Base-by-base conservation (phyloP, 2,888 invertebrate species). In the Sphaerophoria rueppellii region DNA sequence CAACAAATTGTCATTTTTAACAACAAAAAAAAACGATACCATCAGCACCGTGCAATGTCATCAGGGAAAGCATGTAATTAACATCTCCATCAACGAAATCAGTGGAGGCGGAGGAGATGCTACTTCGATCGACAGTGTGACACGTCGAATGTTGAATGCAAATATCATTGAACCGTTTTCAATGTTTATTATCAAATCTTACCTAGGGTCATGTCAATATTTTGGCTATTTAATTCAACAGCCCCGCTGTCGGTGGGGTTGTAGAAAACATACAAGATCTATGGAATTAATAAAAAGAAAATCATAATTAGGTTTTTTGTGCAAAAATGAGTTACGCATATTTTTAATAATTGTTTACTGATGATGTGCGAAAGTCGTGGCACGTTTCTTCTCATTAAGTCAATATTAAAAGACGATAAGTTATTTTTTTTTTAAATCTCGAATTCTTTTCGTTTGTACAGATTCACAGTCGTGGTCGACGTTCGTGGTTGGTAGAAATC, bases 181-280 rank as follows among this genome's bases (percentile, higher is more conserved):
- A 12, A 52, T 37, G 1, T 11, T 35, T 7, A 78, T 74, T 65
- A 48, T 73, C 9, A 50, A 7, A 34, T 57, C 93, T 94, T 92
- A 97, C 97, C 96, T 93, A 97, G 93, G 87, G 95, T 95, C 94
- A 95, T 95, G 93, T 96, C 96, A 93, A 97, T 94, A 93, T 96
- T 97, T 91, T 95, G 94, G 92, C 95, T 93, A 87, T 95, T 96
- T 90, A 98, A 94, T 91, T 96, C 94, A 73, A 96, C 95, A 87
- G 97, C 97, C 79, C 96, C 97, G 92, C 96, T 96, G 93, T 96
- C 94, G 87, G 95, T 95, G 87, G 96, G 95, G 91, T 95, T 95
- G 91, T 95, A 95, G 92, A 95, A 95, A 82, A 91, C 88, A 87
- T 90, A 90, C 63, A 91, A 88, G 82, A 91, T 87, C 92, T 92